phyloP scores from a whole-genome alignment of 1,140 invertebrate species.

The Antheraea pernyi region DNA sequence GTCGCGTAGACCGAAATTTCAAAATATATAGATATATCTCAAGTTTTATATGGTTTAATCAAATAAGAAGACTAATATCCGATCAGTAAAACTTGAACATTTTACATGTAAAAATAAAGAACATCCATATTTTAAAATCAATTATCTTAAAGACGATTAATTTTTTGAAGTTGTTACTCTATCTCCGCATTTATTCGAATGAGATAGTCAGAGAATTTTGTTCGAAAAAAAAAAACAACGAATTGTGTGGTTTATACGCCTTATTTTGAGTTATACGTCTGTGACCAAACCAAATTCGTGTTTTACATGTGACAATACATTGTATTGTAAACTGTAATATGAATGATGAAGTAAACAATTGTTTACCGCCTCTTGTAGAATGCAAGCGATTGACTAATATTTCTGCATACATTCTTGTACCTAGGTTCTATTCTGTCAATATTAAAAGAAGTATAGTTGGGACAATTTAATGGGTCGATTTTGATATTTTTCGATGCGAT shows the following conservation, averaged over 20 bases:
- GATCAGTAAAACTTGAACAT: no score
- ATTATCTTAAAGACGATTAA: no score
- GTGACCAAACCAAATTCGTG: constrained; percentile 26
- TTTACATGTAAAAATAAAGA: no score
- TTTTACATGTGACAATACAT: background rate
- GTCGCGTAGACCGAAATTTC: no score
- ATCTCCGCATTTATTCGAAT: constrained; percentile 69
- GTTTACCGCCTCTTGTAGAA: background rate
- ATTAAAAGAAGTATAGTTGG: background rate
- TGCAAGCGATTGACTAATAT: background rate
- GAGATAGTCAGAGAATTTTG: constrained; percentile 51
- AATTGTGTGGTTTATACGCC: background rate
- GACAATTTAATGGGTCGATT: no score
- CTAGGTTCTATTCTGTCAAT: background rate
- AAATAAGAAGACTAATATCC: no score
- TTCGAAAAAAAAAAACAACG: constrained; percentile 20
- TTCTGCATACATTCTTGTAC: background rate
- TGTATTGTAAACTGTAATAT: constrained; percentile 6
- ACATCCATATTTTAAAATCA: no score
- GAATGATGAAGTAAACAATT: background rate
- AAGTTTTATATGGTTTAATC: no score
- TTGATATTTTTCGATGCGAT: no score
- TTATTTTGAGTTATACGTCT: constrained; percentile 17
- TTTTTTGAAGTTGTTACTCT: constrained; percentile 5
- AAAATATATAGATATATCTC: no score